Evolutionary conservation across 1,140 invertebrate genomes (phyloP).

Genomic region (Musca domestica): DNA sequence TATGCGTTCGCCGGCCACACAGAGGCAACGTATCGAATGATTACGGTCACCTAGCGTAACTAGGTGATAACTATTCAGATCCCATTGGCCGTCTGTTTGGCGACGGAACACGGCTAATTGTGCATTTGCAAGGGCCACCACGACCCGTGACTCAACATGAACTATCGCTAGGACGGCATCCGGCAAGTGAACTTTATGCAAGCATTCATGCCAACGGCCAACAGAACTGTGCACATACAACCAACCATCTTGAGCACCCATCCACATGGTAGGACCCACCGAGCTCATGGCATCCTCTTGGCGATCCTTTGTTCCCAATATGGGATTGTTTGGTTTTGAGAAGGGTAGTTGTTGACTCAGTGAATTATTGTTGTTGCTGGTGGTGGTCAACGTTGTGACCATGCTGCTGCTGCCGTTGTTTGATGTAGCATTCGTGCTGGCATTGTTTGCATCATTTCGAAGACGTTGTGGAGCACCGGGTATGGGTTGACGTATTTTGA

Average conservation of each 20-base stretch:
- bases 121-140: constrained; percentile 94
- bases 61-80: constrained; percentile 86
- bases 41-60: constrained; percentile 89
- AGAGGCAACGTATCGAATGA: constrained; percentile 81
- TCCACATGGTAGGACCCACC: constrained; percentile 94
- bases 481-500: constrained; percentile 47
- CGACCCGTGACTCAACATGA: constrained; percentile 88
- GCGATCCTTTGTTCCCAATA: constrained; percentile 52
- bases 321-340: constrained; percentile 46
- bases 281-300: constrained; percentile 68
- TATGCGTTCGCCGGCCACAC: constrained; percentile 84
- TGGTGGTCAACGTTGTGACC: not conserved
- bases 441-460: constrained; percentile 21
- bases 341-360: constrained; percentile 30
- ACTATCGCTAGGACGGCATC: constrained; percentile 83
- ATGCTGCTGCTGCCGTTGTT: constrained; percentile 28
- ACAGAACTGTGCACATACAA: constrained; percentile 95
- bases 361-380: constrained; percentile 26
- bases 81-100: constrained; percentile 87
- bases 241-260: constrained; percentile 89
- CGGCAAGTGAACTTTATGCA: constrained; percentile 74
- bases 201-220: constrained; percentile 86
- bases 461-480: constrained; percentile 44
- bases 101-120: constrained; percentile 91
- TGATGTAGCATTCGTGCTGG: not conserved